Base-by-base conservation (phyloP, 2,888 invertebrate genomes). In the Crioceris asparagi region DNA sequence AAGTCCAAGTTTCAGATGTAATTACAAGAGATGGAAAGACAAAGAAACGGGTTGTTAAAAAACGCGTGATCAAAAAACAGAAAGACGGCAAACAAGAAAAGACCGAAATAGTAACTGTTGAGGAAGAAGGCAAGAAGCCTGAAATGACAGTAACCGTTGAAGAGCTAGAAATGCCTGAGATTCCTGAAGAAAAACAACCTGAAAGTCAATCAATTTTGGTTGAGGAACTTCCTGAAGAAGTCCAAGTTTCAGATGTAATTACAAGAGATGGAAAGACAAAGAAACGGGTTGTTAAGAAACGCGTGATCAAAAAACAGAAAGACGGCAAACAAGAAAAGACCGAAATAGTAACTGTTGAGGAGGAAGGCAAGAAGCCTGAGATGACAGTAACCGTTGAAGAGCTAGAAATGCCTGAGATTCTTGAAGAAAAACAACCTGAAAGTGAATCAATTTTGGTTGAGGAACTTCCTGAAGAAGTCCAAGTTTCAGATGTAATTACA, bases 1-100 rank as follows among this genome's bases (percentile, higher is more conserved):
- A 57, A 43, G 44, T 59, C 56, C 61, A 65, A 8, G 61, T 74
- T 29, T 70, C 69, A 3, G 74, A 74, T 48, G 54, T 74, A 18
- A 74, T 84, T 34, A 64, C 64, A 17, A 21, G 21, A n/a, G 71
- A 74, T 44, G 73, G 77, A 42, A 75, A 71, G 30, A 73, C 67
- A 42, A 80, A 83, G 1, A 73, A 65, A 26, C 65, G 88, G 17
- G 71, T 65, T 47, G 74, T 88, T 40, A 66, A 70, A 21, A 77
- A 81, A 45, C 44, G 45, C 3, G 45, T 45, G 2, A 72, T 76
- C 50, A 74, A 75, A 27, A 80, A 79, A 59, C 79, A 79, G 55
- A 81, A 84, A 56, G 73, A 75, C 40, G 92, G 92, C 18, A 87
- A 87, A 62, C 92, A 90, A 62, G 90, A 90, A 69, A 59, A 55